Evolutionary conservation across 2,888 invertebrate species (phyloP), one percentile per base, ranked within the genome.

Genomic region (Geotrupes spiniger): DNA sequence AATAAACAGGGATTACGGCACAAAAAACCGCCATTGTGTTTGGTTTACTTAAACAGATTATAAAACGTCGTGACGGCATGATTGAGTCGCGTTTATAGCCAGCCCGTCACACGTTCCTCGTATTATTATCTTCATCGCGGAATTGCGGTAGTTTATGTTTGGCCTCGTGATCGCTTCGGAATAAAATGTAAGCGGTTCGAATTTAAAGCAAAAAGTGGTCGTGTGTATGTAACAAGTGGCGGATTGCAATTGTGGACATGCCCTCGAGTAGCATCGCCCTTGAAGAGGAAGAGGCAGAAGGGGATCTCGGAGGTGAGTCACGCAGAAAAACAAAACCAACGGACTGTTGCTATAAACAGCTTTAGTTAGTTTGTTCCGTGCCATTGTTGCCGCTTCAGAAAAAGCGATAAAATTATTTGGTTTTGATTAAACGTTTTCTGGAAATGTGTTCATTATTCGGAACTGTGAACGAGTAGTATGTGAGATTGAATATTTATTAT

Each of bases 191-290:
- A 21, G 21, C 21, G 21, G 6, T 21, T 21, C 3, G 21, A n/a
- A 21, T 21, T 21, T 21, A 21, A 21, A 25, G 12, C 25, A 33
- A 43, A 33, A 33, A 29, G 28, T 36, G 33, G 33, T 12, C 11
- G 33, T 33, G 36, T 36, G 9, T 21, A 31, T 42, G 10, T 31
- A 42, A 16, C 33, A 17, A 28, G 36, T 11, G 42, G 42, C 33
- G n/a, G 33, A 25, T 21, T 17, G 10, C 17, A 28, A 29, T 54
- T 57, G 53, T 50, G 47, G 56, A 58, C 31, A 60, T 60, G 60
- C 60, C 60, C 44, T 57, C 60, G 25, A 57, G 53, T 49, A 59
- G 50, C 37, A 48, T 44, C 38, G 38, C 46, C 42, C n/a, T 17
- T 12, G 2, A 15, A 16, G 40, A 25, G 10, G 43, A 44, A 16